Base-by-base conservation (phyloP, 2,888 invertebrate genomes). In the Temnothorax unifasciatus region DNA sequence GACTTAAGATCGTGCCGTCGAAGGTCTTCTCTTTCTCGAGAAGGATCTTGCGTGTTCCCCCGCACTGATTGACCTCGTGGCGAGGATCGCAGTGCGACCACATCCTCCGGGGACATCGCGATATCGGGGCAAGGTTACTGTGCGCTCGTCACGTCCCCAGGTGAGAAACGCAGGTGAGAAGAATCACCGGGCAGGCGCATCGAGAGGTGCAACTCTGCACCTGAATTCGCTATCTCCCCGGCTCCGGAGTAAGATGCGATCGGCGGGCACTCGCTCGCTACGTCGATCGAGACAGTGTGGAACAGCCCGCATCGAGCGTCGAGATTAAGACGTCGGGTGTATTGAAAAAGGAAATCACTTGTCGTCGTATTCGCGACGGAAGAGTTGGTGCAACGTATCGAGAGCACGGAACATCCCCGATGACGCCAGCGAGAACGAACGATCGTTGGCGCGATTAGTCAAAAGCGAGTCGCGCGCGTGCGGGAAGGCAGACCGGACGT, bases 181-280 rank as follows among this genome's bases (percentile, higher is more conserved):
- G 54, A 83, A 83, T 68, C 44, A 86, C 79, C 85, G 90, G 75
- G 85, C 89, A 89, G 77, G 89, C 87, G 90, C 90, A 68, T 68
- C 85, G 71, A 69, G 82, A 76, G 74, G 59, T 64, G 47, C 66
- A 81, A 69, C 41, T 57, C 66, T 83, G 82, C 85, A 89, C 83
- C 79, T 89, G 86, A 77, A 63, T 86, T 73, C 41, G n/a, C 77
- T 50, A 64, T 41, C 34, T 63, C n/a, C 64, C 18, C 61, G 52
- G 61, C 47, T 82, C 38, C 21, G 29, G 41, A 52, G 73, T 76
- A 82, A 88, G 85, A 90, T 90, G 89, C 90, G 82, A 74, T 86
- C 87, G 85, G 79, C 68, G 79, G 86, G 57, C 54, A 54, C 34
- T 47, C 84, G 85, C 47, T 76, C 63, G 82, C 75, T 68, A 44